Conservation (phyloP, 92 coral and sea anemone genomes). For the Galaxea fascicularis region DNA sequence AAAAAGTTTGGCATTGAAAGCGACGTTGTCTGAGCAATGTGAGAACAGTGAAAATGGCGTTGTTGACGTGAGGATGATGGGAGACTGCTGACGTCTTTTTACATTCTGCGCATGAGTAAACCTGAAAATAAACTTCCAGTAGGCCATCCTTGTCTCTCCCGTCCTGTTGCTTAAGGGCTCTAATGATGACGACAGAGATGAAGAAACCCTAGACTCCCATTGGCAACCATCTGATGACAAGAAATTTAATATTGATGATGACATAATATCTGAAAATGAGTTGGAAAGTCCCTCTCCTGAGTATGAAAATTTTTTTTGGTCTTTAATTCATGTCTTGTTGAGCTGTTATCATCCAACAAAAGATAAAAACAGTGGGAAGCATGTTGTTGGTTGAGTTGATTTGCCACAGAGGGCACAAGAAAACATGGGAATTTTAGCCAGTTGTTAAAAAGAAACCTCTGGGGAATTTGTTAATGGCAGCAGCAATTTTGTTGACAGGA, state of each 20-base stretch:
- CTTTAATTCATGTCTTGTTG: conserved; percentile 63
- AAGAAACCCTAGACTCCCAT: conserved; percentile 5
- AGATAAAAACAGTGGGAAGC: conserved; percentile 39
- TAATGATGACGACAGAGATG: background rate
- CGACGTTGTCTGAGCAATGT: too few relatives aligned
- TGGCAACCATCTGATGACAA: background rate
- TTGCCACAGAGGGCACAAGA: too few relatives aligned
- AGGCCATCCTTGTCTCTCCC: too few relatives aligned
- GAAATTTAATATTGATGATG: background rate
- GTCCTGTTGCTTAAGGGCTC: background rate
- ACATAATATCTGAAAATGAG: too few relatives aligned
- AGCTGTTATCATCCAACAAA: conserved; percentile 17
- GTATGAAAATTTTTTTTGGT: conserved; percentile 46
- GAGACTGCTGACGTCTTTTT: too few relatives aligned
- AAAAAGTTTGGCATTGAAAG: background rate
- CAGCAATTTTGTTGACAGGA: conserved; percentile 59
- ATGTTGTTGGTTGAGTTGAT: too few relatives aligned
- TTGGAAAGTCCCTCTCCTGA: background rate
- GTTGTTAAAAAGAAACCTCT: too few relatives aligned
- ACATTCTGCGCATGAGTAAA: too few relatives aligned
- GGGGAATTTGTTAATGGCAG: conserved; percentile 61
- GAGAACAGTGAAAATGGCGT: too few relatives aligned
- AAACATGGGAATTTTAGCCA: conserved; percentile 61
- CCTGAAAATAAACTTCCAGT: too few relatives aligned
- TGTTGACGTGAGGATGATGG: too few relatives aligned